Evolutionary conservation across 2,888 invertebrate species (phyloP).

Genomic region (Melangyna quadrimaculata): DNA sequence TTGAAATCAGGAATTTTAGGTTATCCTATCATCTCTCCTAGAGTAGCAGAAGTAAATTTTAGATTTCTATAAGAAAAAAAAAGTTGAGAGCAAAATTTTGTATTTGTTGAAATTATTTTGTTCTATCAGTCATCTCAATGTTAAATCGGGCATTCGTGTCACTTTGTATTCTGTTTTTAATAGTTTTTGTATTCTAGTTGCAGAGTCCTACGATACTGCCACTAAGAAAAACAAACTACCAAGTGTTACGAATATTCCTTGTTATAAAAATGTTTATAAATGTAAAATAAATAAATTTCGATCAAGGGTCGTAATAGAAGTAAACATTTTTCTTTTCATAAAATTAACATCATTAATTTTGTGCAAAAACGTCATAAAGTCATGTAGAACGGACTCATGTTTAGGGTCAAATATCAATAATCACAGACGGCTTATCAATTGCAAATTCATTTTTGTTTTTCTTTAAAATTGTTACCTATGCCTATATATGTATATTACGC

Average conservation of each 20-base stretch:
- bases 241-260: neutral
- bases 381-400: neutral
- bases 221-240: too few relatives aligned
- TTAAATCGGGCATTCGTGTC: conserved; percentile 8
- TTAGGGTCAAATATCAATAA: neutral
- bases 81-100: conserved; percentile 4
- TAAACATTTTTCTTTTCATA: neutral
- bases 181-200: neutral
- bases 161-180: neutral
- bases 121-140: conserved; percentile 25
- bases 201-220: neutral
- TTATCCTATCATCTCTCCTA: conserved; percentile 49
- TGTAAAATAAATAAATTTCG: conserved; percentile 49
- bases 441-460: neutral
- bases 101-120: conserved; percentile 7
- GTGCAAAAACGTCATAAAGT: neutral
- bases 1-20: conserved; percentile 30
- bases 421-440: neutral
- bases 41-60: conserved; percentile 28
- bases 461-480: neutral
- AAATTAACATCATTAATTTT: neutral
- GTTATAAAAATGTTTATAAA: conserved; percentile 47
- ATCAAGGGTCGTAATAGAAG: conserved; percentile 5
- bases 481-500: neutral
- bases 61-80: conserved; percentile 41